Evolutionary conservation across 2,888 invertebrate species (phyloP).

Genomic region (Calliopum simillimum): DNA sequence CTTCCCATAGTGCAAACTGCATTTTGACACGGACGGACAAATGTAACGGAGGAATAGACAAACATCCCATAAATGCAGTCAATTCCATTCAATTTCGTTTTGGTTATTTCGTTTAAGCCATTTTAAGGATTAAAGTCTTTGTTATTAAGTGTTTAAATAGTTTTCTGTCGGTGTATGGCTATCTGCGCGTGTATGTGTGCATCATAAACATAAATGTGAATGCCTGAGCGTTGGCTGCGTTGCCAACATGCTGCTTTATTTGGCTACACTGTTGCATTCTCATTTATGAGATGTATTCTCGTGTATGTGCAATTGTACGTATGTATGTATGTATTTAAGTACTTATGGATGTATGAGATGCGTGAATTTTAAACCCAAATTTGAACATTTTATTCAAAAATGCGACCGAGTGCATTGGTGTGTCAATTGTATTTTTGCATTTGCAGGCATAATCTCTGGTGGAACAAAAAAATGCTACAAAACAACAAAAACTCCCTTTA

Average conservation of each 20-base stretch:
- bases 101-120: constrained; percentile 41
- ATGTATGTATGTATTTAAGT: too few species aligned
- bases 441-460: too few species aligned
- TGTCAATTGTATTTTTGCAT: too few species aligned
- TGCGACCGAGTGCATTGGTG: too few species aligned
- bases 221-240: not conserved
- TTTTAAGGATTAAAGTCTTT: constrained; percentile 44
- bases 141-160: constrained; percentile 38
- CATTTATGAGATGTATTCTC: not conserved
- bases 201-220: not conserved
- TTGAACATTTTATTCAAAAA: not conserved
- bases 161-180: constrained; percentile 12
- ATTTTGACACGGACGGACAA: not conserved
- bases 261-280: constrained; percentile 8
- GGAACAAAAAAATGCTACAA: too few species aligned
- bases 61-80: constrained; percentile 41
- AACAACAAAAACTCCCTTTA: too few species aligned
- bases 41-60: constrained; percentile 4
- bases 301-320: too few species aligned
- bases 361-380: constrained; percentile 5
- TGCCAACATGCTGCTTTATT: constrained; percentile 1
- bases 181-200: not conserved
- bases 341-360: not conserved
- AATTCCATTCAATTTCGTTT: constrained; percentile 46
- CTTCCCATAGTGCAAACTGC: constrained; percentile 8